Percentiles rank a stretch among this genome's conserved stretches.
Evolutionary conservation across 2,888 invertebrate genomes (phyloP).

Genomic region (Gasteruption jaculator): DNA sequence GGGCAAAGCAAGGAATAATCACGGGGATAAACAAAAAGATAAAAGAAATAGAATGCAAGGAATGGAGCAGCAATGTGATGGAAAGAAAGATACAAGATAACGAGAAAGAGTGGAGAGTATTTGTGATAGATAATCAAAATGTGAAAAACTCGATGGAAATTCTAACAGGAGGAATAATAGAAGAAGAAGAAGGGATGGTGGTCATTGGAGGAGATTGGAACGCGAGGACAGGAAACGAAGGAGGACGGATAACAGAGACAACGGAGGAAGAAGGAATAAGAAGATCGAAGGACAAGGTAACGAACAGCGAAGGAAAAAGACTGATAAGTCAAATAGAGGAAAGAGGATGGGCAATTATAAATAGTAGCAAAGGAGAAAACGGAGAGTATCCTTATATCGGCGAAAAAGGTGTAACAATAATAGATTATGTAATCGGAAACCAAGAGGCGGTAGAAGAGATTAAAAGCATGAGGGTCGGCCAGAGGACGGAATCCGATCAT

Average conservation of each 20-base stretch:
- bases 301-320: no score
- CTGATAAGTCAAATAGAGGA: background rate
- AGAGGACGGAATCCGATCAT: constrained; percentile 3
- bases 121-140: no score
- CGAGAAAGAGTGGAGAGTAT: no score
- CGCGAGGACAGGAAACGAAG: constrained; percentile 4
- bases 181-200: background rate
- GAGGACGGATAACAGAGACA: background rate
- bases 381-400: constrained; percentile 6
- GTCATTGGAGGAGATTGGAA: no score
- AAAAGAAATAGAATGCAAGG: no score
- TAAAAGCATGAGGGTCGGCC: background rate
- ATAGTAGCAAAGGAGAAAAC: background rate
- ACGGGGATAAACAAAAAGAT: no score
- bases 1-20: constrained; percentile 2
- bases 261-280: background rate
- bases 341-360: background rate
- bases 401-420: background rate
- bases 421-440: constrained; percentile 2
- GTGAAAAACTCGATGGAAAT: no score
- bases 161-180: background rate
- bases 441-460: background rate
- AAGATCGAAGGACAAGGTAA: background rate
- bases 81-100: no score
- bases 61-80: no score